A percentile compares a stretch with the other conserved stretches of the same genome.
These are phyloP conservation scores for Leptopilina myrica DNA, from an alignment of 2,888 invertebrate species.

Conservation along the genomic window DNA sequence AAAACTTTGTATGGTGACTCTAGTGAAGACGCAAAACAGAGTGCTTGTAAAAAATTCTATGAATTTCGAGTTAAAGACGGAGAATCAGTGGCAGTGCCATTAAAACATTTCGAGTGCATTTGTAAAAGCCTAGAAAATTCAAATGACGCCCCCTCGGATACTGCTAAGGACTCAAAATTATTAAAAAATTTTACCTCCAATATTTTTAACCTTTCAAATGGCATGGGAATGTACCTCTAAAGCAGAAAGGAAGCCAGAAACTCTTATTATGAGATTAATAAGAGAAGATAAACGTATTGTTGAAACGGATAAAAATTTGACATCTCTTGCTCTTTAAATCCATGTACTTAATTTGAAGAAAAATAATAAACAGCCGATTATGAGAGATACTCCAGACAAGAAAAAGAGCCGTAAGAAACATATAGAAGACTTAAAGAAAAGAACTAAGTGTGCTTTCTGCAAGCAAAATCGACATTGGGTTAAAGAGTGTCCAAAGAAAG, in stretches of 20 bases:
- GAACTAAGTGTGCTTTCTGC: slow-evolving; percentile 28
- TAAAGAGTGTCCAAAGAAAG: slow-evolving; percentile 39
- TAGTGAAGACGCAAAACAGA: slow-evolving; percentile 47
- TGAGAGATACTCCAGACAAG: background rate
- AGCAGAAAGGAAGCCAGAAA: slow-evolving; percentile 38
- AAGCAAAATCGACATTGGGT: slow-evolving; percentile 42
- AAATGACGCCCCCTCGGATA: slow-evolving; percentile 35
- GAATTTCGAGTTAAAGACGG: slow-evolving; percentile 39
- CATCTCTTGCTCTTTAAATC: slow-evolving; percentile 7
- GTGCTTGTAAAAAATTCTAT: slow-evolving; percentile 47
- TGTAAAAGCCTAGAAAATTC: slow-evolving; percentile 41
- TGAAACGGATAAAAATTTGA: no score
- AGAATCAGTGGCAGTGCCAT: slow-evolving; percentile 20
- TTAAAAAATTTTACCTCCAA: slow-evolving; percentile 42
- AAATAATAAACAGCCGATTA: background rate
- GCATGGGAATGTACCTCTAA: slow-evolving; percentile 47
- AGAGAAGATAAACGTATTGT: slow-evolving; percentile 41
- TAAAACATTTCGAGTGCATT: slow-evolving; percentile 31
- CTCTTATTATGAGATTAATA: slow-evolving; percentile 34
- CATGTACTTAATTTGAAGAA: slow-evolving; percentile 21
- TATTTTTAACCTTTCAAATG: slow-evolving; percentile 42
- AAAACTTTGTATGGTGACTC: slow-evolving; percentile 48
- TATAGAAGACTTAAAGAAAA: slow-evolving; percentile 5
- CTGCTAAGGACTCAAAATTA: slow-evolving; percentile 24
- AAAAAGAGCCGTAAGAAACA: background rate